Conservation (phyloP, 2,888 invertebrate species). For the Synanthedon tipuliformis region DNA sequence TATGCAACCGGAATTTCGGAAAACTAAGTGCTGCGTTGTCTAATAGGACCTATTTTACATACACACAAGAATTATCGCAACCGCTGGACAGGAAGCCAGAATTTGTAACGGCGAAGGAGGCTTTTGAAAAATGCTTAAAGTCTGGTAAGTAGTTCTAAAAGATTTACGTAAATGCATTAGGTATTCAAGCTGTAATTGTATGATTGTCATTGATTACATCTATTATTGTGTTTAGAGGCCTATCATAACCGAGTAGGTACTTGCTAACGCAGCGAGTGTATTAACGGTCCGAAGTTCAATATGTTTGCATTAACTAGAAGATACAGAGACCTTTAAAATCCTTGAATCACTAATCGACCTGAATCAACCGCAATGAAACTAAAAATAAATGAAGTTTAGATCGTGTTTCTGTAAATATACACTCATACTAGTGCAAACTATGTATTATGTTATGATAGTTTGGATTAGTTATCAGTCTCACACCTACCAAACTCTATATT, state of each 20-base stretch:
- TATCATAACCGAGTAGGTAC: not conserved
- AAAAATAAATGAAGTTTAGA: no score
- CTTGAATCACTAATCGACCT: not conserved
- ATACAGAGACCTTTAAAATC: not conserved
- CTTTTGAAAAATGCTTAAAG: constrained; percentile 78
- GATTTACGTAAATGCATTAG: not conserved
- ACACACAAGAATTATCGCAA: constrained; percentile 84
- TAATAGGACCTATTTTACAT: constrained; percentile 78
- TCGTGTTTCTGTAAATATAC: no score
- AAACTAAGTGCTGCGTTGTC: constrained; percentile 42
- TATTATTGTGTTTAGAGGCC: not conserved
- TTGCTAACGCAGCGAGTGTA: not conserved
- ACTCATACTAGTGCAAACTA: no score
- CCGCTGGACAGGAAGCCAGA: constrained; percentile 80
- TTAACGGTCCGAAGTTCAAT: constrained; percentile 4
- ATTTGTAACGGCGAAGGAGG: constrained; percentile 79
- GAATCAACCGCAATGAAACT: no score
- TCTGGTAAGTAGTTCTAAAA: constrained; percentile 74
- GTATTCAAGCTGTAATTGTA: not conserved
- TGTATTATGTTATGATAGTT: no score
- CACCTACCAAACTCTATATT: no score
- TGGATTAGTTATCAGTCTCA: no score
- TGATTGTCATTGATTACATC: not conserved
- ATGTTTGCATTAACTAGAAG: not conserved
- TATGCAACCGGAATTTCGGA: constrained; percentile 39